A percentile compares a stretch with the other conserved stretches of the same genome.
phyloP scores from a whole-genome alignment of 2,797 vertebrate genomes.

The Vespertilio murinus region DNA sequence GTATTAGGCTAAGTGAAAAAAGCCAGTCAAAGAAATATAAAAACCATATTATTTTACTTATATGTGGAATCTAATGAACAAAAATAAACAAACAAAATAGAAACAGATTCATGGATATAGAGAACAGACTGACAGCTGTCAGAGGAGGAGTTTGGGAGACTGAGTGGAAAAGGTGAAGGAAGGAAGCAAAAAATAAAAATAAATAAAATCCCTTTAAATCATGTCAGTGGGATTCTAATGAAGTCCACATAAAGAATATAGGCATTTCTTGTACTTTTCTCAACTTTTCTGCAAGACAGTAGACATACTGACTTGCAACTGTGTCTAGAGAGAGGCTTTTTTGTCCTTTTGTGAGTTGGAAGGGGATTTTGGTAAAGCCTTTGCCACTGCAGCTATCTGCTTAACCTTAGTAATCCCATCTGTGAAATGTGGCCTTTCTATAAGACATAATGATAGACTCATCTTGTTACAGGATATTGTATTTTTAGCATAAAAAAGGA shows the following conservation, averaged over 20 bases:
- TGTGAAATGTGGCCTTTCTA: neutral
- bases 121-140: neutral
- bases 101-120: neutral
- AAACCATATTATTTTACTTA: neutral
- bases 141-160: neutral
- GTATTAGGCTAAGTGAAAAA: neutral
- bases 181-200: neutral
- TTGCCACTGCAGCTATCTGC: neutral
- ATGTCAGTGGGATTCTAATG: neutral
- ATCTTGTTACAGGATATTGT: neutral
- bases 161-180: neutral
- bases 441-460: neutral
- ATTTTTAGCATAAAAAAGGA: neutral
- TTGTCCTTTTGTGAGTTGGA: neutral
- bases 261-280: neutral
- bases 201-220: neutral
- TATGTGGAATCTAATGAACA: neutral
- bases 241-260: slow-evolving; percentile 43
- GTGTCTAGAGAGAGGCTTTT: neutral
- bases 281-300: neutral
- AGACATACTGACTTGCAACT: neutral
- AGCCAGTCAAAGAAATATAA: neutral
- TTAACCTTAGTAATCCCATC: neutral
- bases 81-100: neutral
- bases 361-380: neutral